A percentile compares a stretch with the other conserved stretches of the same genome.
Conservation (phyloP, 2,797 vertebrate species). For the Pelochelys cantorii region DNA sequence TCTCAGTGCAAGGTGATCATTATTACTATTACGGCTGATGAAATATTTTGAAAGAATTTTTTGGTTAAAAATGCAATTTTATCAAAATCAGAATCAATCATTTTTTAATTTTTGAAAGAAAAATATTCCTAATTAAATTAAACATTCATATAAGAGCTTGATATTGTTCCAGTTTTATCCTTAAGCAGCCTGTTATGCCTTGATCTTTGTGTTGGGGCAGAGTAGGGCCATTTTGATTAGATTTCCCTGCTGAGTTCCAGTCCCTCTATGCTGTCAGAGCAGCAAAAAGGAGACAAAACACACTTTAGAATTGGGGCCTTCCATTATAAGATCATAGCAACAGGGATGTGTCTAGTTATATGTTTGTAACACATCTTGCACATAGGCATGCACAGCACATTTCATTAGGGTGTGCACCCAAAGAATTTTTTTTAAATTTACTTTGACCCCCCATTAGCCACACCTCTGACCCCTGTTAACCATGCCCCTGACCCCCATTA, state of each 20-base stretch:
- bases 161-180: not conserved
- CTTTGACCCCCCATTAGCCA: too few species aligned
- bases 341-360: not conserved
- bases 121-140: not conserved
- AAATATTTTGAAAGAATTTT: not conserved
- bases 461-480: too few species aligned
- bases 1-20: not conserved
- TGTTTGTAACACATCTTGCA: rapidly evolving
- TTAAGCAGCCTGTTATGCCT: not conserved
- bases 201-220: not conserved
- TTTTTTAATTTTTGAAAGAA: not conserved
- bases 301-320: not conserved
- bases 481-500: too few species aligned
- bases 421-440: too few species aligned
- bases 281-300: not conserved
- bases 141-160: not conserved
- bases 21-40: not conserved
- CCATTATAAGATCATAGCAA: not conserved
- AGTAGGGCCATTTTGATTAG: not conserved
- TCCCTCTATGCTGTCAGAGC: not conserved
- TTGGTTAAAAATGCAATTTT: not conserved
- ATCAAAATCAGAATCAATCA: not conserved
- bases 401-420: too few species aligned
- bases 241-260: not conserved
- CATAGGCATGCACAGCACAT: too few species aligned